phyloP scores from a whole-genome alignment of 2,888 invertebrate species.

The Cerastoderma edule region DNA sequence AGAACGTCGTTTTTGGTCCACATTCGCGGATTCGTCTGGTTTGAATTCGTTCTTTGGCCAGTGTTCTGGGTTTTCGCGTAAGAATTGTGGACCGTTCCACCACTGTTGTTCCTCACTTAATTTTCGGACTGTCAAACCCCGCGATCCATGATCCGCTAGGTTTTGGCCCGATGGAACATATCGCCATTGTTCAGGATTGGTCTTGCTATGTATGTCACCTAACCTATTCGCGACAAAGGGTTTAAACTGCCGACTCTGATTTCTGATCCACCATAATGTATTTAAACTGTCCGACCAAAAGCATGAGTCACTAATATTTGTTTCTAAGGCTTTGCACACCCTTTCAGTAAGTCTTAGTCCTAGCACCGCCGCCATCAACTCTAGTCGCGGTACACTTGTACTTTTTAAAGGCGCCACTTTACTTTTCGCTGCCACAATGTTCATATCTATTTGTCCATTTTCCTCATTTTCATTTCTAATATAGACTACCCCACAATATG shows the following conservation, averaged over 20 bases:
- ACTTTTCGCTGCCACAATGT: constrained; percentile 36
- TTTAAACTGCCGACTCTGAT: constrained; percentile 42
- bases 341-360: constrained; percentile 23
- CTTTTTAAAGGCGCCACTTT: constrained; percentile 45
- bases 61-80: neutral
- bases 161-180: constrained; percentile 27
- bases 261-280: constrained; percentile 54
- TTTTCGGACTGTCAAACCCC: constrained; percentile 10
- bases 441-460: neutral
- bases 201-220: constrained; percentile 42
- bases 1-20: constrained; percentile 16
- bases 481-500: no score
- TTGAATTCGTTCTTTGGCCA: constrained; percentile 29
- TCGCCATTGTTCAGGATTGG: constrained; percentile 37
- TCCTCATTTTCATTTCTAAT: no score
- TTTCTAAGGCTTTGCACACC: constrained; percentile 21
- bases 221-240: constrained; percentile 55
- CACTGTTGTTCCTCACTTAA: neutral
- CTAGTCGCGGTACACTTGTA: constrained; percentile 39
- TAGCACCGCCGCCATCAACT: constrained; percentile 40
- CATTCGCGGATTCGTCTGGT: neutral
- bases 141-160: constrained; percentile 11
- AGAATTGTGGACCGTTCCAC: constrained; percentile 38
- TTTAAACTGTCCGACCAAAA: constrained; percentile 46
- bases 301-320: neutral